Evolutionary conservation across 2,797 vertebrate genomes (phyloP), one percentile per base, ranked within the genome.

Genomic region (Protonibea diacanthus): DNA sequence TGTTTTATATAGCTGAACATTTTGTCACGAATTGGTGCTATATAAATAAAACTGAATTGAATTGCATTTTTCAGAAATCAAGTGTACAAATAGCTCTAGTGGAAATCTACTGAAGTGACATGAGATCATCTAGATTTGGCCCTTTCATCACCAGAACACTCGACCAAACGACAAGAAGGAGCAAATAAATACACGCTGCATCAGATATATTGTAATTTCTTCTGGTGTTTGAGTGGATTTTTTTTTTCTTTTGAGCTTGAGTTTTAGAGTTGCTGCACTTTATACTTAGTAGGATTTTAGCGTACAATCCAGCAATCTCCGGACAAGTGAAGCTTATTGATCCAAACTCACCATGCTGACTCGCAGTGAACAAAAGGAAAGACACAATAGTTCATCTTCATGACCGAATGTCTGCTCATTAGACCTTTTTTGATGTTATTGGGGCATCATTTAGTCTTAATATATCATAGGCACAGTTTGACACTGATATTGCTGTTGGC

Each of bases 261-360:
- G 44, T 71, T 82, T 53, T 21, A 25, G 25, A 49, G 40, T 76
- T 74, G 59, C 47, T 51, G 27, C 27, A 23, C 48, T n/a, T 73
- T 29, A 13, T 20, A 52, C 11, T 66, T 38, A 45, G 59, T 71
- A 29, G 17, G 59, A 47, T 67, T 72, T 64, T 49, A 56, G n/a
- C 56, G 15, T 42, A 20, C 25, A 67, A 25, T 53, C 27, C 38
- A 18, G 23, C 74, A 58, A 40, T 33, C 53, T 40, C 11, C 55
- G 78, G 75, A 67, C 66, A 44, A 65, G 59, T 62, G 60, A 80
- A 61, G 51, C 27, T 17, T 65, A 78, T 80, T 74, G 81, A 87
- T 83, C 79, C 63, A 40, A 71, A 55, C 20, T 1, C 74, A 67
- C 76, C 21, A 21, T 8, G 49, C 51, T 48, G 44, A 57, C 60